Conservation (phyloP, 2,113 vertebrate genomes). For the Muntiacus reevesi region DNA sequence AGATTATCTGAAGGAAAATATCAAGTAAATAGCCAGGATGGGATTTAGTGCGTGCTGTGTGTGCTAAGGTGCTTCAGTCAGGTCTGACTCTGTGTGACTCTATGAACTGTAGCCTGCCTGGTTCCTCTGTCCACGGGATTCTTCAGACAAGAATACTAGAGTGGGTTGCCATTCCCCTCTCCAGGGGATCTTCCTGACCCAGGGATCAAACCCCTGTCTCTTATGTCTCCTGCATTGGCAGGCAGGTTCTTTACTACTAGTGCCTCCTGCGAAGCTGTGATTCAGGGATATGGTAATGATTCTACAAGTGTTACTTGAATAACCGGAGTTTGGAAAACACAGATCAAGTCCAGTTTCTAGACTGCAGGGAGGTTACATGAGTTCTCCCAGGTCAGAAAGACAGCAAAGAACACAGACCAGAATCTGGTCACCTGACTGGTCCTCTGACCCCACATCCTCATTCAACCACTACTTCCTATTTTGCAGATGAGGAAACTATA, state of each 20-base stretch:
- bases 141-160: neutral
- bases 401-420: neutral
- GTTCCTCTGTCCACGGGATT: neutral
- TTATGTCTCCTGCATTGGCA: neutral
- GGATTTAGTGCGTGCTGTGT: neutral
- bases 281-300: neutral
- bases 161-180: neutral
- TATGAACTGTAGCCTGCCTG: neutral
- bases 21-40: neutral
- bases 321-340: neutral
- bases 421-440: neutral
- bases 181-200: neutral
- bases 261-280: neutral
- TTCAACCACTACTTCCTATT: conserved; percentile 22
- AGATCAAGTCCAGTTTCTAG: neutral
- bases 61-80: neutral
- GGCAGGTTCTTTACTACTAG: neutral
- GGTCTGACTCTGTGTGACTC: neutral
- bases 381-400: neutral
- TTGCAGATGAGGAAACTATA: neutral
- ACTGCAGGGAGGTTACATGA: neutral
- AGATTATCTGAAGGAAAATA: neutral
- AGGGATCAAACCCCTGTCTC: neutral
- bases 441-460: neutral
- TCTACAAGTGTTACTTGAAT: neutral